Evolutionary conservation across 2,888 invertebrate genomes (phyloP), one percentile per base, ranked within the genome.

Genomic region (Ectropis crepuscularia): DNA sequence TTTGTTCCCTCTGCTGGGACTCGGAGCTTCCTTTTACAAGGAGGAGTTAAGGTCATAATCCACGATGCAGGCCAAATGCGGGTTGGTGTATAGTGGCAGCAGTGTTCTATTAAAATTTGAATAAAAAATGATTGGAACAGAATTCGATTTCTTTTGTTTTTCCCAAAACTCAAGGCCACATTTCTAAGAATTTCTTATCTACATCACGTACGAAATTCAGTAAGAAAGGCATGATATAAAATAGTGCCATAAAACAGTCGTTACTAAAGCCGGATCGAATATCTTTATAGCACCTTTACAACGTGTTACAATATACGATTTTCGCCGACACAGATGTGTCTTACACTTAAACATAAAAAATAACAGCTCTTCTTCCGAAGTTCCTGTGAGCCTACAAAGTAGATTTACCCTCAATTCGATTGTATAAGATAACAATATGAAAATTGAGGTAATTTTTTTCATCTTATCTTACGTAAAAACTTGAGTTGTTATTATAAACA

Each of bases 331-430:
- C 65, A 68, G 63, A 67, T 70, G 71, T 62, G 70, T 48, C 63
- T 53, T 58, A 64, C 51, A 65, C 61, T 65, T 62, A 59, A 48
- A 57, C 63, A 66, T 71, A 67, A 66, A 68, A 71, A 71, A 61
- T 71, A 64, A 67, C 58, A 53, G 53, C 60, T 61, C 53, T 55
- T 61, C 48, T 63, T 49, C 65, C 47, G 61, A 61, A 69, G 55
- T 67, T 69, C 50, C 61, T 57, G 51, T 42, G 48, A 47, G 53
- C 60, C 41, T 63, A 43, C 53, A 39, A 53, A 63, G 49, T 53
- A 45, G 9, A 36, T 55, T 63, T 55, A 46, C 49, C 54, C 39
- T 57, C 12, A 12, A 47, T 42, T 47, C 41, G 48, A 42, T 53
- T 28, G 41, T 39, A 37, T 41, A 9, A 36, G 53, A 53, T 43